These are phyloP conservation scores for Synergus gifuensis DNA, from an alignment of 2,888 invertebrate species.

Conservation along the genomic window DNA sequence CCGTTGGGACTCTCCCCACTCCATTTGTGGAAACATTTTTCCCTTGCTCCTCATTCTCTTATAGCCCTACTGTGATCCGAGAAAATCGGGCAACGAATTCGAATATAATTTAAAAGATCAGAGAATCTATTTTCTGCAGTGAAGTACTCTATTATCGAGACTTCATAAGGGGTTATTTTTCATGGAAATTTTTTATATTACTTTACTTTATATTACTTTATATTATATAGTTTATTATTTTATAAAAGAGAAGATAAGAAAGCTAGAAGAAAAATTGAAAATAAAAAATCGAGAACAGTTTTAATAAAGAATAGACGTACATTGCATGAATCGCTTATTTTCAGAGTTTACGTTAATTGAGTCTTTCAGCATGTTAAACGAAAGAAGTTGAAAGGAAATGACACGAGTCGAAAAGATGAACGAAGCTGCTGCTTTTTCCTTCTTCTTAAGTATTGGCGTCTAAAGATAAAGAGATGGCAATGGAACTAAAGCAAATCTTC, in stretches of 20 bases:
- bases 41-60: background rate
- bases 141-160: background rate
- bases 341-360: background rate
- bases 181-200: background rate
- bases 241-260: background rate
- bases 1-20: slow-evolving; percentile 44
- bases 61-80: background rate
- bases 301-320: background rate
- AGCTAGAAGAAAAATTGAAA: background rate
- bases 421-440: background rate
- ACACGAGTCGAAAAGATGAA: background rate
- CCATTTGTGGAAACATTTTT: background rate
- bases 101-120: background rate
- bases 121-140: background rate
- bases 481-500: background rate
- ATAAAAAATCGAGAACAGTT: background rate
- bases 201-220: too few relatives aligned
- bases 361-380: background rate
- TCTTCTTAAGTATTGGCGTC: background rate
- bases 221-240: background rate
- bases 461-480: slow-evolving; percentile 7
- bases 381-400: background rate
- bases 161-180: background rate
- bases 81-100: background rate
- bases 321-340: background rate